These are phyloP conservation scores for Cosmia pyralina DNA, from an alignment of 2,888 invertebrate species.

Conservation along the genomic window DNA sequence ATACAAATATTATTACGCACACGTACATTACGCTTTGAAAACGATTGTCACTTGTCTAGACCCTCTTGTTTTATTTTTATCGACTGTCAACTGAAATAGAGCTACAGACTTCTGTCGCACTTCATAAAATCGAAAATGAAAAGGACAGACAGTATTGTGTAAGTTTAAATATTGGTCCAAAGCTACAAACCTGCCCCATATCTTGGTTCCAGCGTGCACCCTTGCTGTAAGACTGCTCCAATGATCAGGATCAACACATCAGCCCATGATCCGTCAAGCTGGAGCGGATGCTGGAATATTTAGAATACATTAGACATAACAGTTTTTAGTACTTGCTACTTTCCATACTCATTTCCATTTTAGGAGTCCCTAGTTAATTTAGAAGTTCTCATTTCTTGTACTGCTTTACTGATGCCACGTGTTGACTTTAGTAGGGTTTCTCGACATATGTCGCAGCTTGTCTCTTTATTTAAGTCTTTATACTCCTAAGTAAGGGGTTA, in stretches of 20 bases:
- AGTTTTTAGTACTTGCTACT: not conserved
- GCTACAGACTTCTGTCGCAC: no score
- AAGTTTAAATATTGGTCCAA: not conserved
- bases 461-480: no score
- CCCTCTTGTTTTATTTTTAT: not conserved
- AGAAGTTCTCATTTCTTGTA: not conserved
- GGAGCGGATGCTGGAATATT: slow-evolving; percentile 79
- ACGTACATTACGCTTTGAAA: no score
- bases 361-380: no score
- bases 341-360: not conserved
- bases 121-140: not conserved
- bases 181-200: slow-evolving; percentile 84
- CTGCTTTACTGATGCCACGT: not conserved
- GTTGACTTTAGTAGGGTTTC: not conserved
- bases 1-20: no score
- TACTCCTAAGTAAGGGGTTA: no score
- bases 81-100: not conserved
- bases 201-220: slow-evolving; percentile 88
- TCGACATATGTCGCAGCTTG: not conserved
- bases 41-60: no score
- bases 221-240: slow-evolving; percentile 91
- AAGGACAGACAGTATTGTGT: no score
- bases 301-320: not conserved
- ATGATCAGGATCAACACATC: slow-evolving; percentile 90
- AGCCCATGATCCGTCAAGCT: slow-evolving; percentile 85